These are phyloP conservation scores for Lagenorhynchus albirostris DNA, from an alignment of 2,113 vertebrate genomes.

Conservation along the genomic window DNA sequence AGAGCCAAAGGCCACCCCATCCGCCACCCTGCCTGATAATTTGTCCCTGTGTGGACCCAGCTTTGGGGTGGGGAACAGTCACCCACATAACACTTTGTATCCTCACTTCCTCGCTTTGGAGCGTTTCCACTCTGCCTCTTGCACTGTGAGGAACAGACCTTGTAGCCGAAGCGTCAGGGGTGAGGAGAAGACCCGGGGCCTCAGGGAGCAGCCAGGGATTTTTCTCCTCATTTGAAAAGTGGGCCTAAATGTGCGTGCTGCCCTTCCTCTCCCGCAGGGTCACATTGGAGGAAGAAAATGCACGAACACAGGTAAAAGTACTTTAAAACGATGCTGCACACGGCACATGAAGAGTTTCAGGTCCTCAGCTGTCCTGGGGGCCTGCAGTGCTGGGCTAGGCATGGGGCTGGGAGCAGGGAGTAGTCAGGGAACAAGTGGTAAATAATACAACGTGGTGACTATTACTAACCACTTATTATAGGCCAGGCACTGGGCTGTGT, in stretches of 20 bases:
- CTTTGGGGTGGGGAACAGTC: background rate
- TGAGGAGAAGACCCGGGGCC: background rate
- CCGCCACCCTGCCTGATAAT: background rate
- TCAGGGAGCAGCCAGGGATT: background rate
- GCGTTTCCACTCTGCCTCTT: background rate
- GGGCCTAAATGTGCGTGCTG: background rate
- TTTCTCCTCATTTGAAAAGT: background rate
- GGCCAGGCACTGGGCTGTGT: background rate
- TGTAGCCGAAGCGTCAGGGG: accelerated
- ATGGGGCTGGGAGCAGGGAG: background rate
- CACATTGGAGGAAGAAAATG: background rate
- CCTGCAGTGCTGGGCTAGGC: accelerated
- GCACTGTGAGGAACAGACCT: background rate
- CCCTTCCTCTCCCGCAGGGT: background rate
- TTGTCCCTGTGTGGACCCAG: too few species aligned
- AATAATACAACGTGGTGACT: too few species aligned
- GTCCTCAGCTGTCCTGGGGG: background rate
- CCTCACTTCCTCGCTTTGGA: too few species aligned
- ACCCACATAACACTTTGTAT: accelerated
- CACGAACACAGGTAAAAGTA: too few species aligned
- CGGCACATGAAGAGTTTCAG: background rate
- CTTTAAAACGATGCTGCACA: background rate
- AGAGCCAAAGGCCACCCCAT: background rate
- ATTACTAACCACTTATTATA: accelerated
- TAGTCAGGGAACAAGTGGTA: too few species aligned